Conservation (phyloP, 2,113 vertebrate genomes). For the Pleuronectes platessa region DNA sequence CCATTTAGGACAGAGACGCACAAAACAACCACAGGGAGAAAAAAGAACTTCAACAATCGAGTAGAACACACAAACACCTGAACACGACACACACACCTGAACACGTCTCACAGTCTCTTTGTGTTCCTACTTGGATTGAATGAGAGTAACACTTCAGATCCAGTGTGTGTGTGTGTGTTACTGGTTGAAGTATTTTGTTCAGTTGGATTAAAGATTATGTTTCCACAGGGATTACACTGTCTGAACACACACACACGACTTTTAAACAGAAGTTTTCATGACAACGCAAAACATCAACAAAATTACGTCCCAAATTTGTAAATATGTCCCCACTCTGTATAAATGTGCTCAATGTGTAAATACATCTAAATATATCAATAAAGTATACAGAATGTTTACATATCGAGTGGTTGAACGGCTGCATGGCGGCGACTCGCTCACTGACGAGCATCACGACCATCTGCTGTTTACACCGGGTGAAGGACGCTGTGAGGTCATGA, state of each 20-base stretch:
- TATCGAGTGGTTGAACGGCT: background rate
- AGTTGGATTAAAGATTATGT: conserved; percentile 42
- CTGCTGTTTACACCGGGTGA: background rate
- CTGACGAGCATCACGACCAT: background rate
- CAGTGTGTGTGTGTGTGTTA: too few species aligned
- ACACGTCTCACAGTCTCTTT: too few species aligned
- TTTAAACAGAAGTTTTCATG: too few species aligned
- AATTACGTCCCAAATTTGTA: too few species aligned
- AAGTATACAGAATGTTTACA: background rate
- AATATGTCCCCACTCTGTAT: background rate
- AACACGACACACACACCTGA: too few species aligned
- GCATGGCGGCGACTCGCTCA: too few species aligned
- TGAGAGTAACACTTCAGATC: too few species aligned
- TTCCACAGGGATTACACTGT: background rate
- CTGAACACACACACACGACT: background rate
- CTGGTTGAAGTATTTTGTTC: conserved; percentile 21
- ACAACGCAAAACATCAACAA: too few species aligned
- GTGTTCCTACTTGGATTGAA: too few species aligned
- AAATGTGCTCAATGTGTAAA: background rate
- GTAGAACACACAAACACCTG: background rate
- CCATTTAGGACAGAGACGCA: background rate
- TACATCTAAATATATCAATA: background rate
- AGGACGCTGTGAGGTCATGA: background rate
- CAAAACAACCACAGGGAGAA: too few species aligned
- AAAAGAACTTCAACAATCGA: too few species aligned